Evolutionary conservation across 2,113 vertebrate genomes (phyloP), one percentile per base, ranked within the genome.

Genomic region (Phalacrocorax pelagicus): DNA sequence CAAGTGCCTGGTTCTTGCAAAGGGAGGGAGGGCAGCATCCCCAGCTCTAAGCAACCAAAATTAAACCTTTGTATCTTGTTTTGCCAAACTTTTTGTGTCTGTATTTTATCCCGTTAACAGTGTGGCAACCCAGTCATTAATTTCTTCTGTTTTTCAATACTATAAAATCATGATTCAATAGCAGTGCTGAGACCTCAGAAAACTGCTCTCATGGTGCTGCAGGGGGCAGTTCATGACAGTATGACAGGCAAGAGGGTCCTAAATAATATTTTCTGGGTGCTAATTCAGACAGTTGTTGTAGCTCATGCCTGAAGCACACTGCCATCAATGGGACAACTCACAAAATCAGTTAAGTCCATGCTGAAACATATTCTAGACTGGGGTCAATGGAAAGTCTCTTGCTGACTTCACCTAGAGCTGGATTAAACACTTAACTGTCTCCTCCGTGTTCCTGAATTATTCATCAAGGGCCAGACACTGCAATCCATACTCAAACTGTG

Each of bases 391-490:
- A 57, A 89, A 79, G 57, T 17, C 42, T 87, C 77, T 75, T 57
- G 38, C 74, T 86, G 79, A 80, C 59, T 93, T 94, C 94, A 90
- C 78, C 44, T 54, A 57, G 46, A 66, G 74, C 65, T 74, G 71
- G 66, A 92, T 89, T 62, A 94, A 92, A 70, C 86, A 52, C 38
- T 91, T 95, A 73, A 82, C 85, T n/a, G 66, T 91, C 74, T 91
- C 73, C 63, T 81, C 92, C 80, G 14, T 30, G 20, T 16, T 78
- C 72, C 87, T 93, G 84, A 88, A 95, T 96, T 90, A 96, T 94
- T 97, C 92, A 95, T 89, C 34, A 63, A 18, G 30, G 66, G 51
- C 70, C 84, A 95, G 91, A 51, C 66, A 24, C 62, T 75, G 86
- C 95, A 89, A 94, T 87, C 88, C 65, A 75, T 79, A 97, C 73